Evolutionary conservation across 1,140 invertebrate species (phyloP).

Genomic region (Arctopsyche grandis): DNA sequence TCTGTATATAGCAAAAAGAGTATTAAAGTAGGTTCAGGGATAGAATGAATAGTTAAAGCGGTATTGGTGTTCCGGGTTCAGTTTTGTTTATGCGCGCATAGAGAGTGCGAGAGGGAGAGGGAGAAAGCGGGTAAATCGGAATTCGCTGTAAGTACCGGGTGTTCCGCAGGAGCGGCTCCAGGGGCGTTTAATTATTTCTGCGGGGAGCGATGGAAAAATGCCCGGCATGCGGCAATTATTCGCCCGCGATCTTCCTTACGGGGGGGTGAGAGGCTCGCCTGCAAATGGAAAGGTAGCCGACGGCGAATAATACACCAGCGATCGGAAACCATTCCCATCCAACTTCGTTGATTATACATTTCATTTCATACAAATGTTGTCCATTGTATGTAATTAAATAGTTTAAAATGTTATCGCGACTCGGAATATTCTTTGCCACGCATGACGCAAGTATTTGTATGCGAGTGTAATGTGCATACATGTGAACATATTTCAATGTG

Average conservation of each 20-base stretch:
- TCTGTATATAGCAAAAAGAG: too few species aligned
- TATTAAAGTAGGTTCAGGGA: background rate
- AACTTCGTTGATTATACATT: background rate
- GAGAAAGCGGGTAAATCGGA: conserved; percentile 32
- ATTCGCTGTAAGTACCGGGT: conserved; percentile 36
- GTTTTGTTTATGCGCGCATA: conserved; percentile 19
- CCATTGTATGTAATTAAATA: too few species aligned
- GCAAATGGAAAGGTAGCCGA: conserved; percentile 34
- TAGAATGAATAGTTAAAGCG: background rate
- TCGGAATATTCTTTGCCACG: too few species aligned
- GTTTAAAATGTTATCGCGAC: too few species aligned
- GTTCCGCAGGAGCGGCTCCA: conserved; percentile 39
- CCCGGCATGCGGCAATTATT: conserved; percentile 54
- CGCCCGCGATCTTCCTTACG: conserved; percentile 46
- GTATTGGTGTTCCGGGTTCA: background rate
- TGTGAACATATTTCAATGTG: too few species aligned
- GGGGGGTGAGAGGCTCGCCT: background rate
- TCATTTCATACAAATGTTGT: too few species aligned
- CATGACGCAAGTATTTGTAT: too few species aligned
- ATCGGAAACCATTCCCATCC: conserved; percentile 12
- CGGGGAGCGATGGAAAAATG: conserved; percentile 52
- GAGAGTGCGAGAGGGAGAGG: background rate
- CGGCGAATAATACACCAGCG: conserved; percentile 25
- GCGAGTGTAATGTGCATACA: too few species aligned
- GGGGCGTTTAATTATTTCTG: conserved; percentile 54